Percentiles rank a stretch among this genome's conserved stretches.
Conservation (phyloP, 2,888 invertebrate genomes). For the Xestoiulus laeticollis region DNA sequence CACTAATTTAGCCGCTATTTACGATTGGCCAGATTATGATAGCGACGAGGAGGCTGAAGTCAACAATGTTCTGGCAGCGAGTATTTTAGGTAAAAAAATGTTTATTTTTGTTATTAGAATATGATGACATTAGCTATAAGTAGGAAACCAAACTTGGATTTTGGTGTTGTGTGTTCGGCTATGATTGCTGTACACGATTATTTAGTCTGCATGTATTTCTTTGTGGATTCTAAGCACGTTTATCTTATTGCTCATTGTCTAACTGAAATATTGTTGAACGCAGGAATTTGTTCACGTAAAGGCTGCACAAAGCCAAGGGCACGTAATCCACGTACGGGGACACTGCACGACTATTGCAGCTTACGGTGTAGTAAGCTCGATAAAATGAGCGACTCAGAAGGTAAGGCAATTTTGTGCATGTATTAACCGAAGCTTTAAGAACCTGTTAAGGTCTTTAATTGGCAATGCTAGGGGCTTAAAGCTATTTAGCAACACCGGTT, state of each 20-base stretch:
- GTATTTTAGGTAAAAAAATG: slow-evolving; percentile 62
- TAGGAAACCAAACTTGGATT: background rate
- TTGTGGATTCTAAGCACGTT: background rate
- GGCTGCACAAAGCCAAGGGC: slow-evolving; percentile 66
- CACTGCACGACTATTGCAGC: slow-evolving; percentile 70
- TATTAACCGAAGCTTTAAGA: too few species aligned
- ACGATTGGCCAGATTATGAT: slow-evolving; percentile 73
- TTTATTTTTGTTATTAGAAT: too few species aligned
- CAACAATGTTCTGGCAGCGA: slow-evolving; percentile 63
- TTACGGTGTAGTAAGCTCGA: slow-evolving; percentile 64
- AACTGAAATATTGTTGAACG: background rate
- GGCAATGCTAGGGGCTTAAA: too few species aligned
- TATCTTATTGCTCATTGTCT: background rate
- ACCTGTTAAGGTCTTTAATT: too few species aligned
- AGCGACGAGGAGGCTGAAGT: slow-evolving; percentile 66
- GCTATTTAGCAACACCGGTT: too few species aligned
- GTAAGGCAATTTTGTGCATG: too few species aligned
- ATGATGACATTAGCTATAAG: background rate
- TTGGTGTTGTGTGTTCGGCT: background rate
- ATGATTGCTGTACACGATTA: background rate
- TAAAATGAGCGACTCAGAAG: slow-evolving; percentile 54
- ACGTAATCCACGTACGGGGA: slow-evolving; percentile 67
- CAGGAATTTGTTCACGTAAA: slow-evolving; percentile 63
- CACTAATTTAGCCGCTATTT: slow-evolving; percentile 67
- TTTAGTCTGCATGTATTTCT: background rate